These are phyloP conservation scores for Drosophila siamana DNA, from an alignment of 2,888 invertebrate genomes.

Conservation along the genomic window DNA sequence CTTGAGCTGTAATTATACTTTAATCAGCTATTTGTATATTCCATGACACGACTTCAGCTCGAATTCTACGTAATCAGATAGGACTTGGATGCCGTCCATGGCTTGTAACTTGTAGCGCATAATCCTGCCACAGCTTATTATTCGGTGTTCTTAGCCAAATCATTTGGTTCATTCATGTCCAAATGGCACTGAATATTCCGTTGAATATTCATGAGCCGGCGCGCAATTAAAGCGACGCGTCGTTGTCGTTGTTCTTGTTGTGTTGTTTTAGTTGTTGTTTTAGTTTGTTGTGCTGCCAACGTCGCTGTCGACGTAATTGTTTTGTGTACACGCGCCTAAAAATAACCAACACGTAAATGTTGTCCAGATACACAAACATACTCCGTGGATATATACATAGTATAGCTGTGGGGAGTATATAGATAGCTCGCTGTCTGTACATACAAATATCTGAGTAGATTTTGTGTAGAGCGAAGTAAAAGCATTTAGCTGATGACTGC, in stretches of 20 bases:
- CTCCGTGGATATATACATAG: background rate
- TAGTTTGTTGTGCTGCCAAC: constrained; percentile 12
- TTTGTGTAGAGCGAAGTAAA: constrained; percentile 28
- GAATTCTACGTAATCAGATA: background rate
- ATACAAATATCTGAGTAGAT: constrained; percentile 1
- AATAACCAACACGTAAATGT: constrained; percentile 71
- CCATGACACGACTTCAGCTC: background rate
- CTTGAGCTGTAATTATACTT: background rate
- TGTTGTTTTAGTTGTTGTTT: constrained; percentile 10
- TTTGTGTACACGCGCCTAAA: constrained; percentile 68
- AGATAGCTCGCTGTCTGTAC: too few relatives aligned
- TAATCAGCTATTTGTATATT: background rate
- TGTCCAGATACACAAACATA: constrained; percentile 53
- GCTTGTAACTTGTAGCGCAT: too few relatives aligned
- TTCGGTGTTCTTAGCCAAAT: constrained; percentile 38
- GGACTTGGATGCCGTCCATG: background rate
- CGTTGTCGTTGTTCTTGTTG: constrained; percentile 6
- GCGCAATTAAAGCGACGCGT: constrained; percentile 51
- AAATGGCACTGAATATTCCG: constrained; percentile 25
- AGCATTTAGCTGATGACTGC: constrained; percentile 76
- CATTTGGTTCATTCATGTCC: constrained; percentile 21
- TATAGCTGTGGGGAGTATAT: constrained; percentile 2
- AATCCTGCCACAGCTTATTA: constrained; percentile 16
- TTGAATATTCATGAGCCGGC: constrained; percentile 55
- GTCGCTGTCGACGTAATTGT: constrained; percentile 56